Percentiles rank a stretch among this genome's conserved stretches.
phyloP scores from a whole-genome alignment of 2,113 vertebrate genomes.

The Prochilodus magdalenae region DNA sequence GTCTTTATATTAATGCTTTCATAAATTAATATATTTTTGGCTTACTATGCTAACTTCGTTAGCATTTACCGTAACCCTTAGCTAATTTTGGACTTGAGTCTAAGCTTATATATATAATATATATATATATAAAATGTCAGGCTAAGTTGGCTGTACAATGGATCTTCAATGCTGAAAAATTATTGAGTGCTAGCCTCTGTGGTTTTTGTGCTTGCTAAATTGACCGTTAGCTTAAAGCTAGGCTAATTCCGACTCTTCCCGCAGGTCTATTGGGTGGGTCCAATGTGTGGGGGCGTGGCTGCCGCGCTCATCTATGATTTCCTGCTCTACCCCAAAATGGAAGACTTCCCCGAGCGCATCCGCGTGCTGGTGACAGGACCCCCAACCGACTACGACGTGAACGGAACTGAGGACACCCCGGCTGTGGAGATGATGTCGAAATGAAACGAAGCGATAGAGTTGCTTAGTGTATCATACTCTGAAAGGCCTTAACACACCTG shows the following conservation, averaged over 20 bases:
- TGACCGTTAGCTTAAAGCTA: neutral
- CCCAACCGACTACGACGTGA: constrained; percentile 82
- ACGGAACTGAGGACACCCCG: constrained; percentile 66
- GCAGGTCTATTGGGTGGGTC: constrained; percentile 84
- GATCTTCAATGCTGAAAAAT: neutral
- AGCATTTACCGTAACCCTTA: too few relatives aligned
- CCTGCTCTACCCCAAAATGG: constrained; percentile 86
- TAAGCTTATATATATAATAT: too few relatives aligned
- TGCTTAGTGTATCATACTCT: constrained; percentile 42
- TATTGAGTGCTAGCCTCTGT: neutral
- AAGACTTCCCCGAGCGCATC: constrained; percentile 86
- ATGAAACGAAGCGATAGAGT: constrained; percentile 41
- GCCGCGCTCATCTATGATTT: constrained; percentile 91
- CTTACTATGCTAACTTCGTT: too few relatives aligned
- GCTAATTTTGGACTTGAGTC: too few relatives aligned
- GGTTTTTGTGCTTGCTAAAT: neutral
- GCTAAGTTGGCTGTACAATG: too few relatives aligned
- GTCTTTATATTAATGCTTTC: too few relatives aligned
- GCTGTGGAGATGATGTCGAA: constrained; percentile 78
- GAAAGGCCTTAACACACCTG: constrained; percentile 61
- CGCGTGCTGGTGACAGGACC: constrained; percentile 92
- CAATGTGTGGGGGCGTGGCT: constrained; percentile 77
- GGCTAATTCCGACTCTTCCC: neutral
- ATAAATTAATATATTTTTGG: too few relatives aligned
- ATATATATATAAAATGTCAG: too few relatives aligned